Evolutionary conservation across 2,888 invertebrate species (phyloP), one percentile per base, ranked within the genome.

Genomic region (Andrena bucephala): DNA sequence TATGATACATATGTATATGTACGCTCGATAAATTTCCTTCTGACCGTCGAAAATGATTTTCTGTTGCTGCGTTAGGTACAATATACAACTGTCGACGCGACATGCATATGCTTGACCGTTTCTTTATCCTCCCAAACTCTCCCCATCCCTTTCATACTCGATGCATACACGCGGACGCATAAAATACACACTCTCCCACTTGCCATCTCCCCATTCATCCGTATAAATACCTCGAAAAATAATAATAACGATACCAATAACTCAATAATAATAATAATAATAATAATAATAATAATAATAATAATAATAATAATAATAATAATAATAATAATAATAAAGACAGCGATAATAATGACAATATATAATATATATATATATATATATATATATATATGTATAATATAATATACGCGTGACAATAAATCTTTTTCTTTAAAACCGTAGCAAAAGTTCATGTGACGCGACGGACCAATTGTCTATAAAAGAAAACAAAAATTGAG

Each of bases 211-310:
- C 29, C 80, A 79, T 74, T 63, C 83, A 73, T 59, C 68, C 76
- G 16, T 75, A 86, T 84, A 86, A 86, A 86, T 86, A 85, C 67
- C 72, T 83, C 77, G 57, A 83, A 85, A 80, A 85, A 82, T 79
- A 85, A 83, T 79, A 78, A 66, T 83, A 85, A 87, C 79, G 81
- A 77, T 78, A 77, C 57, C 78, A 79, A 81, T 85, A 88, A 77
- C 72, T 74, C 70, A 79, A 87, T 82, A 87, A 74, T 65, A 81
- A 79, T 77, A 74, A 76, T 75, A 82, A 62, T 81, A 79, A 69
- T 77, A 80, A 72, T 77, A 75, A 42, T 76, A 74, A 83, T 83
- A 16, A 73, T 76, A 81, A 66, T 52, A 36, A 36, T 36, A 36
- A 36, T 36, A 2, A 71, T 60, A 77, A 85, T 77, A 81, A 73